Percentiles rank a stretch among this genome's conserved stretches.
These are phyloP conservation scores for Scleropages formosus DNA, from an alignment of 2,797 vertebrate genomes.

Conservation along the genomic window DNA sequence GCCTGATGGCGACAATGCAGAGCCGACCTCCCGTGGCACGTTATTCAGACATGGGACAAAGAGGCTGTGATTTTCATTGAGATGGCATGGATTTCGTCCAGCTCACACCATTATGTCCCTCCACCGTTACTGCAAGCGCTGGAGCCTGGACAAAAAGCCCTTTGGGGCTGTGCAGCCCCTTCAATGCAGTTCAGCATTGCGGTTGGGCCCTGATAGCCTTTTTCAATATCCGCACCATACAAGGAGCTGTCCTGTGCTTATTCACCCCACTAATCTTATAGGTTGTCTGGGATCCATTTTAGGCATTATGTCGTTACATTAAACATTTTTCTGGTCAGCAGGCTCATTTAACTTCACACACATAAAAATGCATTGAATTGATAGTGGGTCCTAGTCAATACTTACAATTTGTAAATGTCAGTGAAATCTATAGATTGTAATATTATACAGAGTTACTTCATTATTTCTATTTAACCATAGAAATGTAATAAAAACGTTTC, in stretches of 20 bases:
- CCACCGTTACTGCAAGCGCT: not conserved
- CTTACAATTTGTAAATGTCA: not conserved
- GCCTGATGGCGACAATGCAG: not conserved
- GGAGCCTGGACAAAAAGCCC: not conserved
- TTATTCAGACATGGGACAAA: not conserved
- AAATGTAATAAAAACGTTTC: too few relatives aligned
- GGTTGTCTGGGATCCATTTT: not conserved
- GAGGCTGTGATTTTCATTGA: not conserved
- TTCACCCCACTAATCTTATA: conserved; percentile 4
- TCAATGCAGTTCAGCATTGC: conserved; percentile 12
- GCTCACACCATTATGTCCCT: not conserved
- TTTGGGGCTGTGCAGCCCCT: not conserved
- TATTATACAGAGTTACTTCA: not conserved
- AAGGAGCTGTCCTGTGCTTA: not conserved
- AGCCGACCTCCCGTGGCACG: conserved; percentile 13
- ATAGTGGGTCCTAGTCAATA: not conserved
- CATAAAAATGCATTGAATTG: not conserved
- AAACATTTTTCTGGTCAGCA: not conserved
- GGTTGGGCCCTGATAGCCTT: not conserved
- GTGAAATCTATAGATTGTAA: not conserved
- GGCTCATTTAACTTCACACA: not conserved
- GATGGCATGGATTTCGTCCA: not conserved
- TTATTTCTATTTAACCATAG: not conserved
- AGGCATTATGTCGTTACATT: not conserved
- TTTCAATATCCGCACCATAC: not conserved